Evolutionary conservation across 2,113 vertebrate genomes (phyloP).

Genomic region (Archocentrus centrarchus): DNA sequence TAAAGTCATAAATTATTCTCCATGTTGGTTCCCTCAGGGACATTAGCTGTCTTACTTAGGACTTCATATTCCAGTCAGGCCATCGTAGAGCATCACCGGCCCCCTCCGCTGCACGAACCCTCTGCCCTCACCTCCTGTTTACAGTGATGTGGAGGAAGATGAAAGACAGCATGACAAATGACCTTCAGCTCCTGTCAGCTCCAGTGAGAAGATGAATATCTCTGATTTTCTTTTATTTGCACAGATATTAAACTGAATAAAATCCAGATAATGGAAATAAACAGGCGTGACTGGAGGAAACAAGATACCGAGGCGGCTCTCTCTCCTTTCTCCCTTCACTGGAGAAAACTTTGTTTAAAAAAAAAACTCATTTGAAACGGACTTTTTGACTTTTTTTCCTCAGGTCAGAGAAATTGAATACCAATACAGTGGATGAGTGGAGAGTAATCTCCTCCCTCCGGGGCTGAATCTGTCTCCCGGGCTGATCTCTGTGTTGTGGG

Average conservation of each 20-base stretch:
- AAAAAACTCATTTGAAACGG: background rate
- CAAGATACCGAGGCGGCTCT: background rate
- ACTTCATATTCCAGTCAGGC: constrained; percentile 42
- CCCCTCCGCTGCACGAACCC: background rate
- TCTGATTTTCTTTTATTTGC: background rate
- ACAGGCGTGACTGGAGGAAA: background rate
- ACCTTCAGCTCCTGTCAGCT: constrained; percentile 11
- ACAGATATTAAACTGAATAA: background rate
- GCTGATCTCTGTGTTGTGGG: background rate
- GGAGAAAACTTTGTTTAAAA: background rate
- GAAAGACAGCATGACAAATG: background rate
- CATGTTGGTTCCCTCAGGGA: background rate
- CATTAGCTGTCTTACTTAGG: constrained; percentile 4
- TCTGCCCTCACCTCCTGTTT: constrained; percentile 3
- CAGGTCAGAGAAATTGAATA: background rate
- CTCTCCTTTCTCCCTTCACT: background rate
- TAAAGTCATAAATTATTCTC: constrained; percentile 41
- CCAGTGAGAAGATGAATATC: background rate
- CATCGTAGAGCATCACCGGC: background rate
- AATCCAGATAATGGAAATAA: background rate
- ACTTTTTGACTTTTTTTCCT: background rate
- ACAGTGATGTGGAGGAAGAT: background rate
- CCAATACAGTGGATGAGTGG: background rate
- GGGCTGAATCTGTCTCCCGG: background rate
- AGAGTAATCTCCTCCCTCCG: background rate